Conservation (phyloP, 2,797 vertebrate species). For the Lepilemur ruficaudatus region DNA sequence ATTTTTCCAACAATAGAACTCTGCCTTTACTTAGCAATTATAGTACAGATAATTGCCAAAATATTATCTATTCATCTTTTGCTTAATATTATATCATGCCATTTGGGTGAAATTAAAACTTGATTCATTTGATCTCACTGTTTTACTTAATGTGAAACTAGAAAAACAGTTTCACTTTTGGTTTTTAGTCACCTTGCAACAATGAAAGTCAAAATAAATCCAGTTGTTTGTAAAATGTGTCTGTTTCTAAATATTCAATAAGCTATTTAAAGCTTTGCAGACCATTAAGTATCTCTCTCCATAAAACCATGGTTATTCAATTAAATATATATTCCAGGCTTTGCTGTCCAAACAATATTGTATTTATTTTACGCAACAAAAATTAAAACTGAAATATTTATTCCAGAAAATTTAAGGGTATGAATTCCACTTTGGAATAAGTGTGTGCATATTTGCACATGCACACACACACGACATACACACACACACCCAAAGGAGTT, state of each 20-base stretch:
- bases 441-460: accelerated
- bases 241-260: constrained; percentile 52
- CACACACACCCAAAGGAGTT: background rate
- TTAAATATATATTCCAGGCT: constrained; percentile 54
- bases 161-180: background rate
- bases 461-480: background rate
- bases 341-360: constrained; percentile 38
- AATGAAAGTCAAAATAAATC: constrained; percentile 38
- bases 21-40: background rate
- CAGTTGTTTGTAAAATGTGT: constrained; percentile 20
- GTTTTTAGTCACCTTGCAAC: constrained; percentile 37
- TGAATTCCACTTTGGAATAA: background rate
- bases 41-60: background rate
- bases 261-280: constrained; percentile 34
- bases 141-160: background rate
- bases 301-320: background rate
- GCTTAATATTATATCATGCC: background rate
- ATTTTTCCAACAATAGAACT: background rate
- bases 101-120: background rate
- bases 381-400: constrained; percentile 57
- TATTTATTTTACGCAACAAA: constrained; percentile 39
- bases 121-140: background rate
- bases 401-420: constrained; percentile 17
- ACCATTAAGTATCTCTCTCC: background rate
- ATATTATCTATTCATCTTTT: background rate